phyloP scores from a whole-genome alignment of 2,113 vertebrate genomes.

The Hemiscyllium ocellatum region DNA sequence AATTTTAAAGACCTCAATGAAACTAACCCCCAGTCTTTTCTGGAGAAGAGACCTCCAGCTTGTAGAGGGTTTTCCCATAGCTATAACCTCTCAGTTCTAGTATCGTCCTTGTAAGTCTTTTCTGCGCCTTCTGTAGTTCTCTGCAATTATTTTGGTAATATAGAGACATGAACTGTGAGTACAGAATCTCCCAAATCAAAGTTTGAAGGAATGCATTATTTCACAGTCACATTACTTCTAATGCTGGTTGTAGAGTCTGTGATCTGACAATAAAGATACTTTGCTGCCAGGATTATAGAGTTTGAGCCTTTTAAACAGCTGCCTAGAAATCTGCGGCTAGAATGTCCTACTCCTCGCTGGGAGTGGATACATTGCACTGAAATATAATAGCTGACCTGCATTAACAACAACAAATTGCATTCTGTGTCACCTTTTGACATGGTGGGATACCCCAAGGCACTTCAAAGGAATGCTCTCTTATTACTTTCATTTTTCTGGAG shows the following conservation, averaged over 20 bases:
- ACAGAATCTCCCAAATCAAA: too few relatives aligned
- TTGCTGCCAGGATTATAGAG: not conserved
- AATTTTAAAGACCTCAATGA: not conserved
- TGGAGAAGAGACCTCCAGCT: too few relatives aligned
- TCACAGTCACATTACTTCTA: not conserved
- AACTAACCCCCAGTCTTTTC: not conserved
- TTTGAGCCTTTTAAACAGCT: not conserved
- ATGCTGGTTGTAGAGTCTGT: not conserved
- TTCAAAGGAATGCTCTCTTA: not conserved
- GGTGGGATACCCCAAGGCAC: not conserved
- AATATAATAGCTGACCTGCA: not conserved
- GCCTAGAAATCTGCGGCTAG: not conserved
- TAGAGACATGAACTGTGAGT: too few relatives aligned
- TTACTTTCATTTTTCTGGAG: not conserved
- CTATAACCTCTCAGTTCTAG: not conserved
- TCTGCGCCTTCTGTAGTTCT: not conserved
- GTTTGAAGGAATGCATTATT: not conserved
- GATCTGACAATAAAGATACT: not conserved
- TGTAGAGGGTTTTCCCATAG: not conserved
- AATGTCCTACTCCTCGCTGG: not conserved
- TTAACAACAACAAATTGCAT: not conserved
- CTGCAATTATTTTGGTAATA: too few relatives aligned
- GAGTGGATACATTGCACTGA: not conserved
- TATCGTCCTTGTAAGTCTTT: not conserved
- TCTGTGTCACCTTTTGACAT: not conserved